These are phyloP conservation scores for Tortricodes alternella DNA, from an alignment of 2,888 invertebrate species.

Conservation along the genomic window DNA sequence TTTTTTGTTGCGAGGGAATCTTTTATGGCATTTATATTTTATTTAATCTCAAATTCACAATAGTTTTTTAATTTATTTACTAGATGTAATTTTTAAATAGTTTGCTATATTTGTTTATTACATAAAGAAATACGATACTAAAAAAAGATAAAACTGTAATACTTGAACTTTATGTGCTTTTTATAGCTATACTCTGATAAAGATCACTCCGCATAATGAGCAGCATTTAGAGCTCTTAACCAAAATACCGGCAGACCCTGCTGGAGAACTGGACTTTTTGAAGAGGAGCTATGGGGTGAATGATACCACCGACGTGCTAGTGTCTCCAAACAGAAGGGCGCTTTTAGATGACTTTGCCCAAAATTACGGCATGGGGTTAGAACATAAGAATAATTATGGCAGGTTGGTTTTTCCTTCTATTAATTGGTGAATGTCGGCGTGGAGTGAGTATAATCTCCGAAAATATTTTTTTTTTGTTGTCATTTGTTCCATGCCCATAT, in stretches of 20 bases:
- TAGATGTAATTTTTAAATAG: too few species aligned
- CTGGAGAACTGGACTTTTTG: conserved; percentile 52
- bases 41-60: too few species aligned
- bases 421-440: too few species aligned
- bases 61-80: too few species aligned
- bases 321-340: conserved; percentile 47
- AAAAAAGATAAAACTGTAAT: too few species aligned
- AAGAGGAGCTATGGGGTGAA: conserved; percentile 60
- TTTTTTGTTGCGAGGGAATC: too few species aligned
- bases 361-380: conserved; percentile 42
- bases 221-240: conserved; percentile 47
- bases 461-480: too few species aligned
- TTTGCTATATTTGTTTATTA: too few species aligned
- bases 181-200: conserved; percentile 62
- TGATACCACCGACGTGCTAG: conserved; percentile 66
- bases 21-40: too few species aligned
- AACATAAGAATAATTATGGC: conserved; percentile 61
- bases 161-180: neutral
- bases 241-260: conserved; percentile 46
- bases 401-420: conserved; percentile 54
- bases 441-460: too few species aligned
- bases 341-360: conserved; percentile 49
- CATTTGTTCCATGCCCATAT: neutral
- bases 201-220: conserved; percentile 49
- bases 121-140: too few species aligned